Evolutionary conservation across 2,888 invertebrate genomes (phyloP).

Genomic region (Oeneis ivallda): DNA sequence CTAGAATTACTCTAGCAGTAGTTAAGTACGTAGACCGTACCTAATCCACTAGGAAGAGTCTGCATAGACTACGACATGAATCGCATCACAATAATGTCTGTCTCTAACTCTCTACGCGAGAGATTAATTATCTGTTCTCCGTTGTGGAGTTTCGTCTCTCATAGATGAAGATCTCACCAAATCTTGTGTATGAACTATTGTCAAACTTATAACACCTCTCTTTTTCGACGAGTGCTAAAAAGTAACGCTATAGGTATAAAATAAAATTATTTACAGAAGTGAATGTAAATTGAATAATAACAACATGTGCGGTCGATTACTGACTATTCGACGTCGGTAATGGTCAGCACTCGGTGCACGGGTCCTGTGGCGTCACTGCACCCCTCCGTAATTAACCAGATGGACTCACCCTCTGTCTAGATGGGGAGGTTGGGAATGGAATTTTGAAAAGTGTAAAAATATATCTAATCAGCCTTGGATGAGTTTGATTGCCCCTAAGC

Average conservation of each 20-base stretch:
- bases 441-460: constrained; percentile 14
- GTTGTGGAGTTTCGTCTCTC: too few species aligned
- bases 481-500: neutral
- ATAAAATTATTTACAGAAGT: neutral
- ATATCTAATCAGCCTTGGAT: neutral
- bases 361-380: constrained; percentile 19
- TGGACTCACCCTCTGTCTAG: constrained; percentile 45
- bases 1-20: constrained; percentile 1
- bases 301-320: constrained; percentile 22
- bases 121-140: too few species aligned
- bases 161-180: too few species aligned
- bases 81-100: too few species aligned
- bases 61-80: neutral
- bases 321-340: constrained; percentile 17
- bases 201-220: too few species aligned
- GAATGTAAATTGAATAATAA: constrained; percentile 15
- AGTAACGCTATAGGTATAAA: too few species aligned
- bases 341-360: constrained; percentile 15
- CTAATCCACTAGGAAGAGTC: neutral
- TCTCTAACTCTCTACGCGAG: too few species aligned
- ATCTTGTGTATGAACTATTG: too few species aligned
- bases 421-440: constrained; percentile 10
- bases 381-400: constrained; percentile 60
- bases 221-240: too few species aligned
- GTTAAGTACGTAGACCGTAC: neutral